Base-by-base conservation (phyloP, 2,113 vertebrate species). In the Hippopotamus amphibius region DNA sequence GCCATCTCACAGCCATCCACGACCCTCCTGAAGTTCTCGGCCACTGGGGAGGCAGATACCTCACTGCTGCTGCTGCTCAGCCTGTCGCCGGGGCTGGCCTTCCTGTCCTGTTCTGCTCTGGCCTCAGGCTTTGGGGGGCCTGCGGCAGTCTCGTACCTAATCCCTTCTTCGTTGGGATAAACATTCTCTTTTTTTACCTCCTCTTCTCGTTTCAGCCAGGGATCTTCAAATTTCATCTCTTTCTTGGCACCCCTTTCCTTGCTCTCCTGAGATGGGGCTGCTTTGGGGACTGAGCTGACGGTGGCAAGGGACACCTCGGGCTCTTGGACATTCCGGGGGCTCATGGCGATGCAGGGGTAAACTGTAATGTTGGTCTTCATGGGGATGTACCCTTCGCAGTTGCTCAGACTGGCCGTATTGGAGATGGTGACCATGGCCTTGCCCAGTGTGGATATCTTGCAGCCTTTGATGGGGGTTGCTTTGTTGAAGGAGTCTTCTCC, bases 131-230 rank as follows among this genome's bases (percentile, higher is more conserved):
- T 98, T 24, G 92, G 41, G 93, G 99, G 96, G 97, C 98, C 96
- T 0, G 30, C 0, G 0, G 95, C 48, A 0, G 1, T 26, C 83
- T 99, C 99, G 71, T 93, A 88, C 43, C 57, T 82, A 21, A 59
- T 59, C 30, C 80, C 95, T 1, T 97, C 97, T 0, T 90, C 90
- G 0, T 24, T 66, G 53, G 93, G 95, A 76, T 26, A 97, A 26
- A 21, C 59, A 0, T 26, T 96, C 37, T 99, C 98, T 19, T 85
- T 98, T 93, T 97, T 98, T 0, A 97, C 94, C 71, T 98, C 98
- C 11, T 99, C 99, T 93, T 99, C 99, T n/a, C 99, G 99, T 97
- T 99, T 99, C 92, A 99, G 97, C 99, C 99, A 99, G 63, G 99
- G 99, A 97, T 99, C 99, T 93, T 99, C 99, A 97, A 99, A 99